Evolutionary conservation across 2,113 vertebrate species (phyloP).

Genomic region (Pagrus major): DNA sequence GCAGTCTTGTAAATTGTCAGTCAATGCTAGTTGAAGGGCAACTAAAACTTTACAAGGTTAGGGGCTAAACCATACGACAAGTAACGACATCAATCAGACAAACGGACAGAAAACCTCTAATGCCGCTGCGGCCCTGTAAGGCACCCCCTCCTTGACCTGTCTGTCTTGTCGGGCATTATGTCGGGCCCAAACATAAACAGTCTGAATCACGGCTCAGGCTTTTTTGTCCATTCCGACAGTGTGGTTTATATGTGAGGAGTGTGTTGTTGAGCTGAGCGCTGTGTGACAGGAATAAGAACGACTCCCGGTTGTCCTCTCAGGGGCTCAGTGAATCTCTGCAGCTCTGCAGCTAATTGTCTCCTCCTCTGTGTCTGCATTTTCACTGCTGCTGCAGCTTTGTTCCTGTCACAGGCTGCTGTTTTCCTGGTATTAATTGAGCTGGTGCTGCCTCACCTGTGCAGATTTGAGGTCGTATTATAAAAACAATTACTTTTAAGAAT

Average conservation of each 20-base stretch:
- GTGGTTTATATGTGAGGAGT: conserved; percentile 36
- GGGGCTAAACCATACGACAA: conserved; percentile 2
- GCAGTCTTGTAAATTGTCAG: neutral
- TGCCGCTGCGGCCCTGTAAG: conserved; percentile 7
- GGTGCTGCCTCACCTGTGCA: conserved; percentile 12
- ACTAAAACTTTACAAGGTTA: conserved; percentile 18
- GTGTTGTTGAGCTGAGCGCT: conserved; percentile 45
- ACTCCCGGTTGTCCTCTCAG: conserved; percentile 51
- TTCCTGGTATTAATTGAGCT: conserved; percentile 11
- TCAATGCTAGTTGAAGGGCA: neutral
- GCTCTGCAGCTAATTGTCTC: conserved; percentile 70
- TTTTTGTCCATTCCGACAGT: neutral
- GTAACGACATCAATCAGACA: neutral
- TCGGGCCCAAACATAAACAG: conserved; percentile 23
- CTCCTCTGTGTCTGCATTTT: conserved; percentile 34
- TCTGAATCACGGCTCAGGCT: conserved; percentile 1
- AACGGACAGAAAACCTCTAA: neutral
- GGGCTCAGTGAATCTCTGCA: conserved; percentile 59
- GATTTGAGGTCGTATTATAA: conserved; percentile 16
- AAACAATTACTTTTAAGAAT: conserved; percentile 2
- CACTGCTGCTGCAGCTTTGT: conserved; percentile 44
- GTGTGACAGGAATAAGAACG: conserved; percentile 75
- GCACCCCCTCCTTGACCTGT: conserved; percentile 23
- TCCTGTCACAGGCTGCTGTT: conserved; percentile 40
- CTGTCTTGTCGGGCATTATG: conserved; percentile 18